Evolutionary conservation across 2,113 vertebrate genomes (phyloP).

Genomic region (Mobula hypostoma): DNA sequence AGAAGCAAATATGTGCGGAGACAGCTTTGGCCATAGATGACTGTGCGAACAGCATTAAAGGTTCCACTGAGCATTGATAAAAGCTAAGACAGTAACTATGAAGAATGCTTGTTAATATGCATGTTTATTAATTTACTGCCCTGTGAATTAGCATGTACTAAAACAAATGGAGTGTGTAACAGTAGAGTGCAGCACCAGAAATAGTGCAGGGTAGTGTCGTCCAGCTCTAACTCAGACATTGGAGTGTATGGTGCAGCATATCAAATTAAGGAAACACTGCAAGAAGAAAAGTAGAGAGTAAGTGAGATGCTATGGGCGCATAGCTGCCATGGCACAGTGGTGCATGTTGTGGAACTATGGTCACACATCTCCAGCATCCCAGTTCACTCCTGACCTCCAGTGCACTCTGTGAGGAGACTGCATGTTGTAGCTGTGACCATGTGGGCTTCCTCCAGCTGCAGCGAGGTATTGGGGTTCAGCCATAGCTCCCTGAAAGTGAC

Average conservation of each 20-base stretch:
- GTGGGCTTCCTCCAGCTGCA: too few species aligned
- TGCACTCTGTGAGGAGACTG: too few species aligned
- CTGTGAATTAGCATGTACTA: neutral
- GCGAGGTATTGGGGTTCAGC: too few species aligned
- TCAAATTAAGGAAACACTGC: neutral
- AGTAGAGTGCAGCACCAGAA: neutral
- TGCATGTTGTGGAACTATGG: too few species aligned
- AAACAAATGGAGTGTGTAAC: neutral
- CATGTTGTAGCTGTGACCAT: too few species aligned
- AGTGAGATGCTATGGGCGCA: neutral
- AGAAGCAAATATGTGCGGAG: neutral
- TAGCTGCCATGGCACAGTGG: too few species aligned
- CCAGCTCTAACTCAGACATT: neutral
- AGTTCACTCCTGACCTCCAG: too few species aligned
- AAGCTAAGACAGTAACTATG: neutral
- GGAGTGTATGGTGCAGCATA: neutral
- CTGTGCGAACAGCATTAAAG: neutral
- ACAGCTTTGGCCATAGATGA: neutral
- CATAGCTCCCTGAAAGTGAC: too few species aligned
- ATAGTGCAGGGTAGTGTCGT: too few species aligned
- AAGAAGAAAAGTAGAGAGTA: neutral
- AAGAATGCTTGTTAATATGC: neutral
- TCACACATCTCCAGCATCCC: too few species aligned
- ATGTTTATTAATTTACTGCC: neutral
- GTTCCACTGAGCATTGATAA: neutral